phyloP scores from a whole-genome alignment of 1,140 invertebrate species.

The Euschistus heros region DNA sequence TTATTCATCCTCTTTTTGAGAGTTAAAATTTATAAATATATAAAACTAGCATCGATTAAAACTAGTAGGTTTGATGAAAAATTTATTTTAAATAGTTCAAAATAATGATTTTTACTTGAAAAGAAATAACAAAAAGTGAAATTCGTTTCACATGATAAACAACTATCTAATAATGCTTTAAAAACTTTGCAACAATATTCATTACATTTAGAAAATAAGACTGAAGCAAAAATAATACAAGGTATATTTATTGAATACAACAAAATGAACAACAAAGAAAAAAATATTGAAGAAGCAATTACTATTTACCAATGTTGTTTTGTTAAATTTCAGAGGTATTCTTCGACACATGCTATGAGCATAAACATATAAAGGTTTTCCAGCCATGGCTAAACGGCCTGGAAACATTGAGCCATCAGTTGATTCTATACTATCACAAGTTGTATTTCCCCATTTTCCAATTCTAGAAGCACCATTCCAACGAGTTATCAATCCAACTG shows the following conservation, averaged over 20 bases:
- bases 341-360: slow-evolving; percentile 19
- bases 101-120: too few relatives aligned
- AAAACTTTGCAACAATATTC: too few relatives aligned
- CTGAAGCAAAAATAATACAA: too few relatives aligned
- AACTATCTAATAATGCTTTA: too few relatives aligned
- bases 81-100: too few relatives aligned
- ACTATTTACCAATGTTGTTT: slow-evolving; percentile 13
- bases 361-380: slow-evolving; percentile 17
- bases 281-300: not conserved
- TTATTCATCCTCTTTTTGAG: not conserved
- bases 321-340: slow-evolving; percentile 19
- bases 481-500: slow-evolving; percentile 1
- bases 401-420: slow-evolving; percentile 22
- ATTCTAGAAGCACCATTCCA: not conserved
- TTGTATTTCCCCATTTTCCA: slow-evolving; percentile 19
- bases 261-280: too few relatives aligned
- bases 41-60: too few relatives aligned
- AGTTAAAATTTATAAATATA: not conserved
- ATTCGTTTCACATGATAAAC: too few relatives aligned
- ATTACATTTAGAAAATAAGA: too few relatives aligned
- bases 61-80: too few relatives aligned
- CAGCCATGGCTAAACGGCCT: not conserved
- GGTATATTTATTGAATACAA: too few relatives aligned
- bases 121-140: too few relatives aligned
- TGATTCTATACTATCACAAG: slow-evolving; percentile 13